Base-by-base conservation (phyloP, 2,797 vertebrate species). In the Tadarida brasiliensis region DNA sequence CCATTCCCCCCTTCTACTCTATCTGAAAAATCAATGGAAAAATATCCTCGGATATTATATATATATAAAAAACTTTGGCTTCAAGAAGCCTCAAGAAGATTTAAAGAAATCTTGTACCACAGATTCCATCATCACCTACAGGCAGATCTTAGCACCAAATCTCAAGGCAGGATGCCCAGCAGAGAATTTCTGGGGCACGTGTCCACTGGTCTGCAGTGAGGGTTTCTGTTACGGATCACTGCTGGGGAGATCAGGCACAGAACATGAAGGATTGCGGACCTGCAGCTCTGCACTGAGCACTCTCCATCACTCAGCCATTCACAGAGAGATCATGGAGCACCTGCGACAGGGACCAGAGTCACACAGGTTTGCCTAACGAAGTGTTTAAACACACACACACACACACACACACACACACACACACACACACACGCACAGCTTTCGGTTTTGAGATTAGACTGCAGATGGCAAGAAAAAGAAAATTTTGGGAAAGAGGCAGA, bases 401-500 rank as follows among this genome's bases (percentile, higher is more conserved):
- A 87, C 44, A 67, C 87, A n/a, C 74, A 44, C 7, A 47, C 54
- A 87, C 44, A 67, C 87, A n/a, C 74, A 90, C 54, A 87, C 44
- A 67, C 87, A n/a, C 74, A 90, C 74, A 56, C 7, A 28, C 33
- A 67, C 49, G 71, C 30, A 44, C 7, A 47, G 9, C 51, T 88
- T 80, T 15, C 44, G 35, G 11, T 73, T 80, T 57, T 56, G 30
- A 63, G 7, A 76, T 26, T 63, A 30, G 15, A 81, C 9, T 7
- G 1, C 11, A 88, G 33, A 80, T 90, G 54, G n/a, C 15, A 3
- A 81, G 65, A 54, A 78, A 88, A 84, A 77, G n/a, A 74, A 89
- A 87, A 26, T 39, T 80, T 11, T 56, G 71, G 26, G 70, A 57
- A 85, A 91, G 51, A 93, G 65, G 54, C 65, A 94, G 26, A 91